Evolutionary conservation across 2,797 vertebrate genomes (phyloP).

Genomic region (Graptemys geographica): DNA sequence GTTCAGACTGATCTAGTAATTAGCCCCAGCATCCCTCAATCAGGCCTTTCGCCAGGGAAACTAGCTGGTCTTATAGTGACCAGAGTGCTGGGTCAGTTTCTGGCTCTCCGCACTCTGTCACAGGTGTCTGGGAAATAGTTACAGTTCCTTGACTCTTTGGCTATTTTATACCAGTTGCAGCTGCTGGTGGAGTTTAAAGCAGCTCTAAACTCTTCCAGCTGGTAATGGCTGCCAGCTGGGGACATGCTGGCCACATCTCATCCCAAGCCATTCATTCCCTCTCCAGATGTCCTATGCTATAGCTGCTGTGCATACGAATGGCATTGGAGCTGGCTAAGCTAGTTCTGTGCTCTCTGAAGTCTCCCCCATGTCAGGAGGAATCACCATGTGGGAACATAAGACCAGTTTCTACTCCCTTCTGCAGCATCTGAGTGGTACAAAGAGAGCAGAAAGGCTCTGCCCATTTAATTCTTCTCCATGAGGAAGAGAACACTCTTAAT

Average conservation of each 20-base stretch:
- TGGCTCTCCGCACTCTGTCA: neutral
- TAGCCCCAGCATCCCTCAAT: neutral
- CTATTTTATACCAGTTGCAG: neutral
- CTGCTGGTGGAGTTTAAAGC: neutral
- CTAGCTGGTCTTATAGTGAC: neutral
- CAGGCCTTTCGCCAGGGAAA: neutral
- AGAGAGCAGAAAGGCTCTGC: neutral
- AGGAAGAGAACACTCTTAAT: neutral
- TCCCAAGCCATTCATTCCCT: neutral
- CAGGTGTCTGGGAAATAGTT: neutral
- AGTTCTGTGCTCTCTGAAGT: neutral
- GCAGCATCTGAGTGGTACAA: neutral
- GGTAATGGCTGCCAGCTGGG: neutral
- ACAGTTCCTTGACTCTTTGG: neutral
- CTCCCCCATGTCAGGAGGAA: neutral
- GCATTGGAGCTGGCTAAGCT: accelerated
- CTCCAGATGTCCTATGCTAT: neutral
- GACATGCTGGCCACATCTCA: accelerated
- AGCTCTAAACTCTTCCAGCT: neutral
- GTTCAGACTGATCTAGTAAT: neutral
- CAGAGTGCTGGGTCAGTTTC: neutral
- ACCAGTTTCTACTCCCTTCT: neutral
- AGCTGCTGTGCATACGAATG: accelerated
- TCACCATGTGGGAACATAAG: neutral
- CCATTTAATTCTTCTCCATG: neutral